Percentiles rank a stretch among this genome's conserved stretches.
Evolutionary conservation across 1,140 invertebrate species (phyloP).

Genomic region (Bombus fervidus): DNA sequence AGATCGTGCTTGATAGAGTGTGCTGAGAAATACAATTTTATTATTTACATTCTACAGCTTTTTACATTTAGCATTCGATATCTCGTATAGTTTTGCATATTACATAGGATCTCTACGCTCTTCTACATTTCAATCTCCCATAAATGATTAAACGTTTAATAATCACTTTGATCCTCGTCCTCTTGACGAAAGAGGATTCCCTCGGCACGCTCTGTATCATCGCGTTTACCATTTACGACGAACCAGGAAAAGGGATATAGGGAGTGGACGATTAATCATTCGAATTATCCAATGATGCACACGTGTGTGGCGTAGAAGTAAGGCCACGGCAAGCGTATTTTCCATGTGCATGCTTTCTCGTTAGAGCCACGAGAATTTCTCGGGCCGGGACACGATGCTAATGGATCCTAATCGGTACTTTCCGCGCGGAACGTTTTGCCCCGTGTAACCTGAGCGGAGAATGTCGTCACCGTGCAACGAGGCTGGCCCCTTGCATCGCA

Average conservation of each 20-base stretch:
- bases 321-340: background rate
- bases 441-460: slow-evolving; percentile 47
- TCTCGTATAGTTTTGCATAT: too few species aligned
- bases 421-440: slow-evolving; percentile 54
- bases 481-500: background rate
- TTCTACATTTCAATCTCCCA: too few species aligned
- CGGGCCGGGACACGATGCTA: slow-evolving; percentile 42
- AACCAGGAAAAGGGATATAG: background rate
- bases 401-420: slow-evolving; percentile 63
- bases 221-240: background rate
- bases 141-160: too few species aligned
- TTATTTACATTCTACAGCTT: too few species aligned
- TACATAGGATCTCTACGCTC: too few species aligned
- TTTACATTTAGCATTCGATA: too few species aligned
- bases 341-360: slow-evolving; percentile 44
- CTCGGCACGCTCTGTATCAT: background rate
- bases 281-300: background rate
- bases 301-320: background rate
- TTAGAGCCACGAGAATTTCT: slow-evolving; percentile 50
- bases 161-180: background rate
- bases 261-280: background rate
- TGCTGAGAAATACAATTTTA: too few species aligned
- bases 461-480: slow-evolving; percentile 25
- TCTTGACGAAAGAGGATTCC: background rate
- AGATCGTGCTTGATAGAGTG: too few species aligned